phyloP scores from a whole-genome alignment of 2,797 vertebrate genomes.

The Acanthiza pusilla region DNA sequence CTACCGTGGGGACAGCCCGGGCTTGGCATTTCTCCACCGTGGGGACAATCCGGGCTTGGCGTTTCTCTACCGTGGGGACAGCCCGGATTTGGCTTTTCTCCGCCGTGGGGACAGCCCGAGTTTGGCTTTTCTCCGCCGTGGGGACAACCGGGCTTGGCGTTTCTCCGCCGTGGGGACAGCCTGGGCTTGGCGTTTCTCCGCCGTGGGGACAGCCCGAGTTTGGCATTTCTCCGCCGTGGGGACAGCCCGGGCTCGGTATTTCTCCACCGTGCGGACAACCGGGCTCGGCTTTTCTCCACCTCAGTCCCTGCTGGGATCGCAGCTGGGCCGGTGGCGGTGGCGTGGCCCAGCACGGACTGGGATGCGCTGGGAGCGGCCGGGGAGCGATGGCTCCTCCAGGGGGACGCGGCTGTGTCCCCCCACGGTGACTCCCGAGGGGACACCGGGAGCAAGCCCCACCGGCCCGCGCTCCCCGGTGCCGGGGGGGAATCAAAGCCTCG shows the following conservation, averaged over 20 bases:
- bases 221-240: rapidly evolving
- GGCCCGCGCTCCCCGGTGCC: not conserved
- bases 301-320: rapidly evolving
- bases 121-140: rapidly evolving
- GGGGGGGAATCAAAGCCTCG: not conserved
- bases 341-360: rapidly evolving
- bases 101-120: not conserved
- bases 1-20: no score
- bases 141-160: rapidly evolving
- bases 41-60: rapidly evolving
- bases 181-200: no score
- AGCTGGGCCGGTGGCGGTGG: not conserved
- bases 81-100: no score
- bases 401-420: rapidly evolving
- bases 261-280: not conserved
- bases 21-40: not conserved
- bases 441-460: not conserved
- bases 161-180: not conserved
- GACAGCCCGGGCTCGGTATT: no score
- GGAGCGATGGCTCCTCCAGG: rapidly evolving
- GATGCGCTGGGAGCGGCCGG: not conserved
- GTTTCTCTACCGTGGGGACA: not conserved
- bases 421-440: not conserved
- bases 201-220: not conserved
- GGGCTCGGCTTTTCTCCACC: rapidly evolving